Evolutionary conservation across 53 echinoderm and acorn worm species (phyloP).

Genomic region (Holothuria scabra): DNA sequence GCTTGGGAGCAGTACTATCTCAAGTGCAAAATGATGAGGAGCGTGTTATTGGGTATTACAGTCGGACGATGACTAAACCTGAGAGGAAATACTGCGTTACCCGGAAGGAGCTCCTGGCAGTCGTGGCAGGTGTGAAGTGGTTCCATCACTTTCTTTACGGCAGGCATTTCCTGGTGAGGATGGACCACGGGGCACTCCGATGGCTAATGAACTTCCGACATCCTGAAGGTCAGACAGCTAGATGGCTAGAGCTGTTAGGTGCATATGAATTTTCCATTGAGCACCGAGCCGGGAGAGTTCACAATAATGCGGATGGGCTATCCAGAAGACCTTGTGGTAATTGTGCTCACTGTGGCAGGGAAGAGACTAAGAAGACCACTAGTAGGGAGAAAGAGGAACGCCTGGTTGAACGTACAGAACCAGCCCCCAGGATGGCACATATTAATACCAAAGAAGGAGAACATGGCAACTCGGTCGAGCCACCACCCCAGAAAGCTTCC

Average conservation of each 20-base stretch:
- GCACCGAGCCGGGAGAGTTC: neutral
- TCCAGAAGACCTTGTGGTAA: no score
- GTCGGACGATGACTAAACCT: constrained; percentile 7
- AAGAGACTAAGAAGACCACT: no score
- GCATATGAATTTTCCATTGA: neutral
- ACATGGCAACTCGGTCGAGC: no score
- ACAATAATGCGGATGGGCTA: neutral
- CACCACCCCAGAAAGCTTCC: neutral
- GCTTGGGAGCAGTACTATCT: constrained; percentile 22
- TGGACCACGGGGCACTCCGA: constrained; percentile 16
- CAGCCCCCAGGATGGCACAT: no score
- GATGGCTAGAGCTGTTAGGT: constrained; percentile 19
- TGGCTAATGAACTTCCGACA: constrained; percentile 14
- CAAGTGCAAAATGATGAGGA: constrained; percentile 7
- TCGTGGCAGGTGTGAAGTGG: constrained; percentile 5
- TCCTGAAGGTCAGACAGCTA: constrained; percentile 15
- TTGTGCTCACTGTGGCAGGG: no score
- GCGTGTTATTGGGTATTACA: constrained; percentile 18
- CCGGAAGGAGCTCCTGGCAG: neutral
- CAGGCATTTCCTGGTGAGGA: constrained; percentile 22
- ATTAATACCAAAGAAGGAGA: no score
- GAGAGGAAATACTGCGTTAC: constrained; percentile 16
- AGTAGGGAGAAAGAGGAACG: no score
- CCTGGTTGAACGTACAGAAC: no score
- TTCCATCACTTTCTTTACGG: constrained; percentile 4